These are phyloP conservation scores for Stichopus horrens DNA, from an alignment of 53 echinoderm and acorn worm genomes.

Conservation along the genomic window DNA sequence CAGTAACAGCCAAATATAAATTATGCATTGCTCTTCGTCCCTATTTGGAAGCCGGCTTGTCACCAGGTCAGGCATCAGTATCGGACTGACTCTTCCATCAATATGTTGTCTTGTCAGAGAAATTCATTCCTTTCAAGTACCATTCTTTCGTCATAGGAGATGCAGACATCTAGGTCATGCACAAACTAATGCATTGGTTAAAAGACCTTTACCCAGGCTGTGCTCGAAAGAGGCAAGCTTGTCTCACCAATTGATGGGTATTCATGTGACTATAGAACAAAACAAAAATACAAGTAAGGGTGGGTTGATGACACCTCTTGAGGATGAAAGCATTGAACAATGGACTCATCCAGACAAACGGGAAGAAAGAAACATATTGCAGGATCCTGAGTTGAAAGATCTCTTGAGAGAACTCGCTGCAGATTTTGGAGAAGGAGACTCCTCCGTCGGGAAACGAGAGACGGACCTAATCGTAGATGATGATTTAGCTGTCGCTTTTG, in stretches of 20 bases:
- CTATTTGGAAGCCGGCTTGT: too few species aligned
- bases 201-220: not conserved
- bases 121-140: not conserved
- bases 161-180: not conserved
- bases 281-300: not conserved
- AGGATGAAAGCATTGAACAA: conserved; percentile 26
- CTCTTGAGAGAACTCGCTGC: conserved; percentile 75
- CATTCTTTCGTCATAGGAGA: not conserved
- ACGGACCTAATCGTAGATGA: not conserved
- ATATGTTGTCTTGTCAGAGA: not conserved
- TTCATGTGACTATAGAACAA: not conserved
- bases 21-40: too few species aligned
- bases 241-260: not conserved
- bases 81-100: too few species aligned
- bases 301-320: not conserved
- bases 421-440: conserved; percentile 70
- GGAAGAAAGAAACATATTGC: conserved; percentile 14
- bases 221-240: not conserved
- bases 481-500: conserved; percentile 19
- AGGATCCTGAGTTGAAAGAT: conserved; percentile 69
- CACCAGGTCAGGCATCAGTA: too few species aligned
- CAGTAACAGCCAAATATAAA: too few species aligned
- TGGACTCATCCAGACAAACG: conserved; percentile 71
- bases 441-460: not conserved
- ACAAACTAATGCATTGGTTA: not conserved